These are phyloP conservation scores for Contarinia nasturtii DNA, from an alignment of 1,140 invertebrate species.

Conservation along the genomic window DNA sequence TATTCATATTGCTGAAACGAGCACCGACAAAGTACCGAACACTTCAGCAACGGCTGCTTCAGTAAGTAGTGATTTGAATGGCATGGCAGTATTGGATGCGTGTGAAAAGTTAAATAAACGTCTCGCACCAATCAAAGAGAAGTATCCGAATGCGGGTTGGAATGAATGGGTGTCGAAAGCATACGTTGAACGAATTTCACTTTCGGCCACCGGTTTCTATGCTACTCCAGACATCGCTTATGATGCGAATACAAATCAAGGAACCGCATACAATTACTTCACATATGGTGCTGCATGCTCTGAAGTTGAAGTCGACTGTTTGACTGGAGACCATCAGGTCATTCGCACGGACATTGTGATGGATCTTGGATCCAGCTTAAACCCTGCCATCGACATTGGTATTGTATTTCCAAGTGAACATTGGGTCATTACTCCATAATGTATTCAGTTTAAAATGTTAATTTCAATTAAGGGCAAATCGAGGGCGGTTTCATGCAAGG, in stretches of 20 bases:
- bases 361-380: constrained; percentile 46
- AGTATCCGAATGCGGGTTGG: constrained; percentile 35
- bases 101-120: constrained; percentile 33
- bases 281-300: constrained; percentile 32
- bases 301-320: constrained; percentile 34
- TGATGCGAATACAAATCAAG: constrained; percentile 26
- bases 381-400: constrained; percentile 49
- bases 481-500: constrained; percentile 51
- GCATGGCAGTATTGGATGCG: constrained; percentile 43
- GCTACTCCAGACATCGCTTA: constrained; percentile 25
- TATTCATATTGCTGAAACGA: constrained; percentile 43
- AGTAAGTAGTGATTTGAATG: constrained; percentile 44
- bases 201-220: constrained; percentile 43
- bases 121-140: constrained; percentile 30
- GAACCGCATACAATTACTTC: constrained; percentile 30
- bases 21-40: constrained; percentile 48
- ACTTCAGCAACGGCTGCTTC: constrained; percentile 44
- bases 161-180: constrained; percentile 39
- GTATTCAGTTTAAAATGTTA: no score
- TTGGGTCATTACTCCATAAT: no score
- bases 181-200: constrained; percentile 32
- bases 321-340: constrained; percentile 38
- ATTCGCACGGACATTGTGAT: constrained; percentile 47
- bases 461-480: no score
- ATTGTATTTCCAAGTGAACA: no score